phyloP scores from a whole-genome alignment of 1,140 invertebrate genomes.

The Saccostrea glomerata region DNA sequence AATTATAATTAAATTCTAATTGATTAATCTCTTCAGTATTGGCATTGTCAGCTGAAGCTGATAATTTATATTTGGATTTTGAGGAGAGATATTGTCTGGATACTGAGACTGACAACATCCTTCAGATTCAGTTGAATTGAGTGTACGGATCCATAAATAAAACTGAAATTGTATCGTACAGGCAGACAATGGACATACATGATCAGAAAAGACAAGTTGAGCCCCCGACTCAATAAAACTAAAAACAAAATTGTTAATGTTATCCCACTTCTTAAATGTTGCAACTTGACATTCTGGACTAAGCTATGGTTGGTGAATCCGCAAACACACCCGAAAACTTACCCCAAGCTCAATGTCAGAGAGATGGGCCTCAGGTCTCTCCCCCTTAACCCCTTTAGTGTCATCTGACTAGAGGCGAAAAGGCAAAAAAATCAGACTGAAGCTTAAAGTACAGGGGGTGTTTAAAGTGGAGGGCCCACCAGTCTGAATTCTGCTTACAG shows the following conservation, averaged over 20 bases:
- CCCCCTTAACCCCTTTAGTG: constrained; percentile 21
- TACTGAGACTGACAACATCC: too few relatives aligned
- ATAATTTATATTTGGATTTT: too few relatives aligned
- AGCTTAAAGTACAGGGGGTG: not conserved
- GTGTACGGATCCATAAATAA: too few relatives aligned
- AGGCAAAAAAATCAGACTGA: constrained; percentile 24
- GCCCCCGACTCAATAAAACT: too few relatives aligned
- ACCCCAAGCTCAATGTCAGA: constrained; percentile 40
- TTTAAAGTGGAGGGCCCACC: not conserved
- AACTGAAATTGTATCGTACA: too few relatives aligned
- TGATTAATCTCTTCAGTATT: too few relatives aligned
- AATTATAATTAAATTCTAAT: too few relatives aligned
- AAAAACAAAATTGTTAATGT: not conserved
- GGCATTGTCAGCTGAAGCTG: too few relatives aligned
- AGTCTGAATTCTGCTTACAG: constrained; percentile 1
- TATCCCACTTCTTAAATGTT: not conserved
- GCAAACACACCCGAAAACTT: constrained; percentile 27
- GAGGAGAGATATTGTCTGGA: too few relatives aligned
- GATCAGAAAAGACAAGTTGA: too few relatives aligned
- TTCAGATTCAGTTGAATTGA: too few relatives aligned
- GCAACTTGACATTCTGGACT: constrained; percentile 29
- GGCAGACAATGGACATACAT: too few relatives aligned
- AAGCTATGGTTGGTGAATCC: constrained; percentile 7
- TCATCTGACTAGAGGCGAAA: constrained; percentile 33
- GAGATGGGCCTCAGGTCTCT: constrained; percentile 29